These are phyloP conservation scores for Drosophila kohkoa DNA, from an alignment of 1,140 invertebrate genomes.

Conservation along the genomic window DNA sequence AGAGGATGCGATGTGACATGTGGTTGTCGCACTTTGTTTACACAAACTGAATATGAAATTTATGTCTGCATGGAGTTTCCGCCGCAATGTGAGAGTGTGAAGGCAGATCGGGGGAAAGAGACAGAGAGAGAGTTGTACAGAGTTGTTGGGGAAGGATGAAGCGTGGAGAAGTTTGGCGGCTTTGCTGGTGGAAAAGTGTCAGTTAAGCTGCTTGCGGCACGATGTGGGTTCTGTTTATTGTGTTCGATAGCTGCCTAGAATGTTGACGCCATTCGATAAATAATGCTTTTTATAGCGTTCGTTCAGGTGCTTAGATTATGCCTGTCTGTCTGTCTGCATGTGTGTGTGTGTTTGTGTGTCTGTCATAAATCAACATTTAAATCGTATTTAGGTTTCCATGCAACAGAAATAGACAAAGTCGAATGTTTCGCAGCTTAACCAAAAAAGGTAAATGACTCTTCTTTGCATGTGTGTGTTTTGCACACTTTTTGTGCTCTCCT, in stretches of 20 bases:
- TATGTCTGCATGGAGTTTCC: constrained; percentile 21
- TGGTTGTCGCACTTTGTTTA: constrained; percentile 70
- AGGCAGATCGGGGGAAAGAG: too few species aligned
- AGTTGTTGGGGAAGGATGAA: not conserved
- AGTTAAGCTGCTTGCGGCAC: constrained; percentile 29
- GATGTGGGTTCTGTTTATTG: constrained; percentile 14
- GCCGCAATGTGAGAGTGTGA: too few species aligned
- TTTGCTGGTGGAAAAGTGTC: constrained; percentile 2
- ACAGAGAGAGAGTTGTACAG: too few species aligned
- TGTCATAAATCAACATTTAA: constrained; percentile 78
- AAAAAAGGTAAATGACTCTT: constrained; percentile 8
- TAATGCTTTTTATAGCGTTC: constrained; percentile 59
- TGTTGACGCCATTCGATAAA: constrained; percentile 70
- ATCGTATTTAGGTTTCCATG: constrained; percentile 60
- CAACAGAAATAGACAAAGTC: constrained; percentile 36
- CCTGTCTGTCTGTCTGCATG: constrained; percentile 21
- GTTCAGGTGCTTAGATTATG: constrained; percentile 47
- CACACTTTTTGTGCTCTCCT: not conserved
- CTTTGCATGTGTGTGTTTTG: not conserved
- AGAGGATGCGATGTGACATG: constrained; percentile 59
- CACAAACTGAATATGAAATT: constrained; percentile 71
- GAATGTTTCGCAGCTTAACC: constrained; percentile 8
- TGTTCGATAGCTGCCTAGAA: constrained; percentile 24
- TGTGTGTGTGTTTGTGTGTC: constrained; percentile 39
- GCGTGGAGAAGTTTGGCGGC: not conserved